phyloP scores from a whole-genome alignment of 2,797 vertebrate species.

The Lithobates pipiens region DNA sequence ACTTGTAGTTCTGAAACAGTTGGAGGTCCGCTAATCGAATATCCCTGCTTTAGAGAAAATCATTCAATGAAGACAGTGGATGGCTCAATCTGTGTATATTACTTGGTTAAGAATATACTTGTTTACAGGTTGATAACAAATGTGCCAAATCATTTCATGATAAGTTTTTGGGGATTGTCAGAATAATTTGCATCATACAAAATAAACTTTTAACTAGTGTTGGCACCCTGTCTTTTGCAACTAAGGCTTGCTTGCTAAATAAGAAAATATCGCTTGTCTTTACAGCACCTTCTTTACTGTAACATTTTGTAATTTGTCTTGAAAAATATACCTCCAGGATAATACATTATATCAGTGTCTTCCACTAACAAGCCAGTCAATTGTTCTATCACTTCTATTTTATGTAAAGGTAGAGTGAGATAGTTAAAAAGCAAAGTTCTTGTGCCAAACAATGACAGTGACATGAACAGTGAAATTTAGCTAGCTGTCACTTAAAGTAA shows the following conservation, averaged over 20 bases:
- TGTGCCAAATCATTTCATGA: neutral
- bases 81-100: neutral
- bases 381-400: conserved; percentile 36
- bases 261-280: conserved; percentile 16
- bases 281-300: conserved; percentile 16
- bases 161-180: conserved; percentile 19
- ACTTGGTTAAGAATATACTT: neutral
- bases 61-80: no score
- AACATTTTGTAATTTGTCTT: conserved; percentile 39
- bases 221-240: conserved; percentile 15
- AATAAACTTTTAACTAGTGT: neutral
- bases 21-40: no score
- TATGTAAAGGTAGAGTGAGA: conserved; percentile 18
- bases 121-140: neutral
- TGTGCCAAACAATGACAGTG: conserved; percentile 29
- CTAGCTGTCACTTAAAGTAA: conserved; percentile 1
- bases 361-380: conserved; percentile 38
- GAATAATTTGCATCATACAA: neutral
- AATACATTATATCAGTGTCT: conserved; percentile 41
- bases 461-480: neutral
- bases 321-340: conserved; percentile 40
- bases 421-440: conserved; percentile 3
- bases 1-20: no score
- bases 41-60: no score
- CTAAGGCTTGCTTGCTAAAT: conserved; percentile 6